A percentile compares a stretch with the other conserved stretches of the same genome.
Conservation (phyloP, 2,113 vertebrate species). For the Entelurus aequoreus region DNA sequence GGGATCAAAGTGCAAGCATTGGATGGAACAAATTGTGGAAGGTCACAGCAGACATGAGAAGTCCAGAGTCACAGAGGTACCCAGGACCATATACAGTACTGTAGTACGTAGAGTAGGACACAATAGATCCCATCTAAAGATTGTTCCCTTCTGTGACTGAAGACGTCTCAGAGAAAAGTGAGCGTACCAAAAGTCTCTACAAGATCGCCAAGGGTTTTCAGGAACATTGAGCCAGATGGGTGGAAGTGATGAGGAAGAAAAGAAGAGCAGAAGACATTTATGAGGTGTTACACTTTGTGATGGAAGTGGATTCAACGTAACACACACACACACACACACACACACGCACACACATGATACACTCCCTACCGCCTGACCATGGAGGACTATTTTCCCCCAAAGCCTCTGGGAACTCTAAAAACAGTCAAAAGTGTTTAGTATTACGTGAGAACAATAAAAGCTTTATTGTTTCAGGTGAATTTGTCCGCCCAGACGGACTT, state of each 20-base stretch:
- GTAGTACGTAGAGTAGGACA: not conserved
- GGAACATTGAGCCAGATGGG: slow-evolving; percentile 83
- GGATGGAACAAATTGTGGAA: slow-evolving; percentile 33
- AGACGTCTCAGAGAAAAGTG: slow-evolving; percentile 74
- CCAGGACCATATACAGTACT: too few relatives aligned
- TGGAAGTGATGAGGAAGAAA: slow-evolving; percentile 78
- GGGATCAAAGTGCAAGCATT: slow-evolving; percentile 51
- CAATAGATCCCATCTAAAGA: not conserved
- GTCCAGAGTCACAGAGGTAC: slow-evolving; percentile 75
- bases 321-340: slow-evolving; percentile 17
- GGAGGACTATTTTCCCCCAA: slow-evolving; percentile 1
- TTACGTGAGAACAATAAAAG: not conserved
- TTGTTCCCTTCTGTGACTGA: slow-evolving; percentile 65
- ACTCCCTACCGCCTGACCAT: not conserved
- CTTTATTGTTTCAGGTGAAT: not conserved
- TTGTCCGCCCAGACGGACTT: not conserved
- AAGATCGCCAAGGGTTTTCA: slow-evolving; percentile 81
- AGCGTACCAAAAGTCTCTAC: slow-evolving; percentile 86
- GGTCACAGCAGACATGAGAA: slow-evolving; percentile 70
- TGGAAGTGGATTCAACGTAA: slow-evolving; percentile 43
- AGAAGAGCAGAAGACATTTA: slow-evolving; percentile 67
- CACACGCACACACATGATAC: not conserved
- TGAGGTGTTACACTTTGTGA: slow-evolving; percentile 55
- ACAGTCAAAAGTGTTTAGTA: not conserved
- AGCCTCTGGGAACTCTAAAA: not conserved